phyloP scores from a whole-genome alignment of 2,797 vertebrate genomes.

The Lepus oiostolus region DNA sequence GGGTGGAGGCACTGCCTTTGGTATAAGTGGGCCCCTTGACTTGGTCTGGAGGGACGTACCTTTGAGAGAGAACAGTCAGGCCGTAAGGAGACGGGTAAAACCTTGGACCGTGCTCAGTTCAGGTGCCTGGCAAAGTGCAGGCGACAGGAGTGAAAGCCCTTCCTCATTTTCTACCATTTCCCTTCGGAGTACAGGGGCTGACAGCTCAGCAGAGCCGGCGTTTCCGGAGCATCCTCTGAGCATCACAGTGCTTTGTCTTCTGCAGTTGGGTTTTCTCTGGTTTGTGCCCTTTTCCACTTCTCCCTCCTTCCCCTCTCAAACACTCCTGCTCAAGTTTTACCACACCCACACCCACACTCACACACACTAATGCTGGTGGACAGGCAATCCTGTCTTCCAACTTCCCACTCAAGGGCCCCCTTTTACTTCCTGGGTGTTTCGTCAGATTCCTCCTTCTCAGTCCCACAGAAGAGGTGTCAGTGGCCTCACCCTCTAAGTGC shows the following conservation, averaged over 20 bases:
- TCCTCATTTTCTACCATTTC: not conserved
- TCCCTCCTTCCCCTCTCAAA: not conserved
- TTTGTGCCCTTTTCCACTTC: not conserved
- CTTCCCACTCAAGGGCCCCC: not conserved
- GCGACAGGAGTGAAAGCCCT: not conserved
- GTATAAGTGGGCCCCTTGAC: slow-evolving; percentile 78
- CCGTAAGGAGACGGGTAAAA: slow-evolving; percentile 3
- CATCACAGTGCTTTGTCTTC: not conserved
- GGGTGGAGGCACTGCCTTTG: slow-evolving; percentile 83
- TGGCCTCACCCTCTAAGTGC: not conserved
- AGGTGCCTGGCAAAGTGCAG: slow-evolving; percentile 18
- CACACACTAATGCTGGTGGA: not conserved
- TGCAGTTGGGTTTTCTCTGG: not conserved
- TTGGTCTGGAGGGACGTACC: slow-evolving; percentile 94
- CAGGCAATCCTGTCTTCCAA: not conserved
- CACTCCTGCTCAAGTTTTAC: slow-evolving; percentile 17
- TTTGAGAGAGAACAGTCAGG: slow-evolving; percentile 80
- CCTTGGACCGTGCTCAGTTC: not conserved
- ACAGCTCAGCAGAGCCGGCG: not conserved
- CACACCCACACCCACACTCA: not conserved
- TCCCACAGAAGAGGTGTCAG: not conserved
- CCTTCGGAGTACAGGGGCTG: slow-evolving; percentile 1
- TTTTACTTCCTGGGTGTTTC: slow-evolving; percentile 13
- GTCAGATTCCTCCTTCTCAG: not conserved
- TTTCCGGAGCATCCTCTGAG: not conserved